Percentiles rank a stretch among this genome's conserved stretches.
Evolutionary conservation across 92 coral and sea anemone genomes (phyloP).

Genomic region (Palythoa heliodiscus): DNA sequence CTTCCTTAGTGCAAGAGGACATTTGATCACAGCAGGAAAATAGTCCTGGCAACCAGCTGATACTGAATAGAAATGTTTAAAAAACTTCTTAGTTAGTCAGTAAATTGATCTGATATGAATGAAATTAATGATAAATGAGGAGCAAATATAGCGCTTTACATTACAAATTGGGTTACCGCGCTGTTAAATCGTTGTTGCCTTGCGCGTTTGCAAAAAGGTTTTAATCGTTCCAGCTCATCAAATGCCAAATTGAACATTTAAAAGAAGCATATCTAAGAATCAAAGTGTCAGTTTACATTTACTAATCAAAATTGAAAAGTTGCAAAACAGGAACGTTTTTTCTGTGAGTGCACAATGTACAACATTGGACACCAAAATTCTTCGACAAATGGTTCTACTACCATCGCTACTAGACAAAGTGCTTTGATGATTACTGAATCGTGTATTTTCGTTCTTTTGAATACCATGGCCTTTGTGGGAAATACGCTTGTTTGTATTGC

Average conservation of each 20-base stretch:
- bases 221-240: not conserved
- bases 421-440: conserved; percentile 29
- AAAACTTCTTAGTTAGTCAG: not conserved
- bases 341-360: not conserved
- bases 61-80: not conserved
- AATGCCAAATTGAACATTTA: no score
- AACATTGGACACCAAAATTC: not conserved
- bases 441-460: conserved; percentile 2
- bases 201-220: not conserved
- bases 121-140: conserved; percentile 13
- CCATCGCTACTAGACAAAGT: not conserved
- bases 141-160: not conserved
- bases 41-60: not conserved
- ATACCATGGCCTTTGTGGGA: conserved; percentile 15
- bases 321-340: not conserved
- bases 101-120: not conserved
- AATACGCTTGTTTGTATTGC: conserved; percentile 26
- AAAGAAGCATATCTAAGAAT: no score
- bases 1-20: not conserved
- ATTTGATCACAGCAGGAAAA: not conserved
- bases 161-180: not conserved
- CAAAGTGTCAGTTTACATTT: no score
- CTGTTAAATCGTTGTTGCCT: not conserved
- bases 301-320: no score
- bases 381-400: not conserved